A percentile compares a stretch with the other conserved stretches of the same genome.
Conservation (phyloP, 2,113 vertebrate genomes). For the Zosterops pallidus region DNA sequence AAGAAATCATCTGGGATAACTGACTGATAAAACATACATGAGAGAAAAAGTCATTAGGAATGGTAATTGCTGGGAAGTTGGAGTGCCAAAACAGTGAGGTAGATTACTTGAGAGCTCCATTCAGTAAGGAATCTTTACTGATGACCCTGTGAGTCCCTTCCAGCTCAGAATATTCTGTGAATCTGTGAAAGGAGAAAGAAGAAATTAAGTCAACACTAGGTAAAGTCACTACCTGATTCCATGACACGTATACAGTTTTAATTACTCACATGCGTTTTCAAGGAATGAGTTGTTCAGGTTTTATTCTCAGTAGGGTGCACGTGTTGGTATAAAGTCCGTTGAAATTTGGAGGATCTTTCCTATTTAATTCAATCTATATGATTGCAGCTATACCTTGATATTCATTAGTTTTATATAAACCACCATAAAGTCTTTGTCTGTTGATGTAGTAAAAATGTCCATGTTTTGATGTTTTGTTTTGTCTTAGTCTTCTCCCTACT, state of each 20-base stretch:
- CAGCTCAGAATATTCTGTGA: neutral
- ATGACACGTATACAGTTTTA: neutral
- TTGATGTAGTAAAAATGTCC: neutral
- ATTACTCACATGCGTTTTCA: neutral
- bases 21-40: neutral
- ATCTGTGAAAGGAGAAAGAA: neutral
- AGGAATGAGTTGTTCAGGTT: neutral
- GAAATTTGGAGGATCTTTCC: neutral
- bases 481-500: neutral
- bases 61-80: neutral
- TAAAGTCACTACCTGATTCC: neutral
- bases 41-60: neutral
- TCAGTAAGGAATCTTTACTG: neutral
- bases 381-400: neutral
- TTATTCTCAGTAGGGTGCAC: neutral
- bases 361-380: neutral
- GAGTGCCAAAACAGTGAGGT: neutral
- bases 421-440: neutral
- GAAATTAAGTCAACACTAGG: neutral
- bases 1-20: neutral
- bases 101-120: neutral
- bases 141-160: neutral
- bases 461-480: neutral
- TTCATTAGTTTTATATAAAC: neutral
- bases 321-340: neutral